A percentile compares a stretch with the other conserved stretches of the same genome.
Evolutionary conservation across 2,797 vertebrate species (phyloP).

Genomic region (Myotis pilosus): DNA sequence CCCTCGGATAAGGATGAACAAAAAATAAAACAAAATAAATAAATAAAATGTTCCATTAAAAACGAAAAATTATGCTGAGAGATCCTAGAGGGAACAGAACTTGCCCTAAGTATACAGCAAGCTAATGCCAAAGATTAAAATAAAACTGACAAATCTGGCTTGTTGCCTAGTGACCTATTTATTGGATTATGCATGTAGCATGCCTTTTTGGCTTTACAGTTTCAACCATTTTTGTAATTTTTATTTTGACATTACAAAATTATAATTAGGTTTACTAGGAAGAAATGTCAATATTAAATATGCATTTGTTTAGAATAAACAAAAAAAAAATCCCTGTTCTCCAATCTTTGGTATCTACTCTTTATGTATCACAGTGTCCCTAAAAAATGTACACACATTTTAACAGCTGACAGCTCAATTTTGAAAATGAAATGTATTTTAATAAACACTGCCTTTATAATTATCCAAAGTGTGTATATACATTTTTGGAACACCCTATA

Average conservation of each 20-base stretch:
- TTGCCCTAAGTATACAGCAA: neutral
- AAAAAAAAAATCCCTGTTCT: constrained; percentile 15
- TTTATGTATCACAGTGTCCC: neutral
- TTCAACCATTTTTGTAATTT: neutral
- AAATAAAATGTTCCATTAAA: too few relatives aligned
- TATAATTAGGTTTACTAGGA: constrained; percentile 1
- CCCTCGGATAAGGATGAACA: too few relatives aligned
- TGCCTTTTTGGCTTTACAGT: neutral
- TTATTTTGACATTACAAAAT: constrained; percentile 34
- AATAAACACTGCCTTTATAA: too few relatives aligned
- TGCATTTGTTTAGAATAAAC: constrained; percentile 7
- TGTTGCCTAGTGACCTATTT: constrained; percentile 20
- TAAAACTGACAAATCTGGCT: constrained; percentile 31
- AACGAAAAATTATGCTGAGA: neutral
- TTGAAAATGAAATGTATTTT: too few relatives aligned
- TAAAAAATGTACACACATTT: too few relatives aligned
- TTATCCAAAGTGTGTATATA: too few relatives aligned
- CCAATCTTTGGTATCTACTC: neutral
- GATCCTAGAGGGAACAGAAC: neutral
- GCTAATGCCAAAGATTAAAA: constrained; percentile 33
- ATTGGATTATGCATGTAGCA: neutral
- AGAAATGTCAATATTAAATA: neutral
- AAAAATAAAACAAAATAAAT: too few relatives aligned
- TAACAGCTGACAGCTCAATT: too few relatives aligned
- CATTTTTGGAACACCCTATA: neutral